phyloP scores from a whole-genome alignment of 2,888 invertebrate genomes.

The Cephus nigrinus region DNA sequence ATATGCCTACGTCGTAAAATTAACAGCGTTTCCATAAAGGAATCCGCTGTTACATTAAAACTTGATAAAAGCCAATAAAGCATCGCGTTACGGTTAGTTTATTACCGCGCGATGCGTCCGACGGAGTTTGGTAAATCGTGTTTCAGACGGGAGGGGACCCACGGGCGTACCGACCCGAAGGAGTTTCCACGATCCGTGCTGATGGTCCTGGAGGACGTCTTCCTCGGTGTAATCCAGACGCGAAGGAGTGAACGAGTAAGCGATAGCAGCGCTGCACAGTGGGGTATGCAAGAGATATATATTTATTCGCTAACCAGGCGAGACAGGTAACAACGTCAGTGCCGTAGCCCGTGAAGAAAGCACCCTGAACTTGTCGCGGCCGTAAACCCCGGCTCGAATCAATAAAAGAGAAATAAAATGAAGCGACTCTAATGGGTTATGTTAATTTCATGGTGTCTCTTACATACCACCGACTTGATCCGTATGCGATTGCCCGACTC shows the following conservation, averaged over 20 bases:
- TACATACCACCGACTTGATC: constrained; percentile 14
- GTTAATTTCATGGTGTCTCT: constrained; percentile 22
- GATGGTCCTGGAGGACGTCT: background rate
- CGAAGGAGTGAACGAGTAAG: background rate
- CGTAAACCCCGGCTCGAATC: constrained; percentile 10
- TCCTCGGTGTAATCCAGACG: background rate
- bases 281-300: background rate
- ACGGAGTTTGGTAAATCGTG: background rate
- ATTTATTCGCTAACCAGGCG: background rate
- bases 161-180: too few relatives aligned
- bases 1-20: constrained; percentile 61
- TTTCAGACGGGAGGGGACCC: too few relatives aligned
- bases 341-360: background rate
- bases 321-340: constrained; percentile 5
- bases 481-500: constrained; percentile 7
- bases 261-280: too few relatives aligned
- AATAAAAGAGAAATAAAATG: constrained; percentile 24
- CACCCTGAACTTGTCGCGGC: constrained; percentile 5
- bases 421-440: constrained; percentile 25
- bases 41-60: constrained; percentile 56
- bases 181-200: background rate
- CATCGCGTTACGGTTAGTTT: constrained; percentile 48
- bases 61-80: constrained; percentile 58
- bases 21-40: constrained; percentile 63
- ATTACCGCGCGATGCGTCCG: constrained; percentile 21